Conservation (phyloP, 2,113 vertebrate species). For the Puntigrus tetrazona region DNA sequence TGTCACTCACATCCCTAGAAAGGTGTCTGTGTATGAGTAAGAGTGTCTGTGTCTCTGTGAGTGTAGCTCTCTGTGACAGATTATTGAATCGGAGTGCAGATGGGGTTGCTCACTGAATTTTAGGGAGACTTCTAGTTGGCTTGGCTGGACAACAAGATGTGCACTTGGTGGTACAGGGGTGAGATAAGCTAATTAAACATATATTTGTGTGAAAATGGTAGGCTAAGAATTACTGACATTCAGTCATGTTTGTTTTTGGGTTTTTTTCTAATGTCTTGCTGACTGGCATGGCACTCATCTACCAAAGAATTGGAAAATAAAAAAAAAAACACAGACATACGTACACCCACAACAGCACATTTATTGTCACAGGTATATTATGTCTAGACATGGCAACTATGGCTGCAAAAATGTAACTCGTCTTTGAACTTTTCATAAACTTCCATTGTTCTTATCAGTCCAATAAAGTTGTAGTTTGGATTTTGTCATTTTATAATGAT, state of each 20-base stretch:
- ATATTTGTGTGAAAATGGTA: neutral
- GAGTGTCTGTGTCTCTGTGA: slow-evolving; percentile 35
- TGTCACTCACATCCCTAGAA: slow-evolving; percentile 67
- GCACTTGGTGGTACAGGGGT: neutral
- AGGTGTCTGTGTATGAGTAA: slow-evolving; percentile 56
- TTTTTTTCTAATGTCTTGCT: neutral
- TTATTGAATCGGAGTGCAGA: slow-evolving; percentile 41
- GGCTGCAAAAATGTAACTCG: neutral
- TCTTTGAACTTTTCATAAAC: neutral
- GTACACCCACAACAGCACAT: neutral
- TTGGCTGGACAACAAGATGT: neutral
- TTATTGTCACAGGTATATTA: neutral
- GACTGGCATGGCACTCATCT: neutral
- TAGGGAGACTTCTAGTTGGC: neutral
- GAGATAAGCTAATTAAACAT: neutral
- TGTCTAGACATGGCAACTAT: neutral
- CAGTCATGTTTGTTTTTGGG: too few relatives aligned
- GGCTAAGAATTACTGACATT: neutral
- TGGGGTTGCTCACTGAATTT: slow-evolving; percentile 25
- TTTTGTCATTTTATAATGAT: neutral
- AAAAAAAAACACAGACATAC: too few relatives aligned
- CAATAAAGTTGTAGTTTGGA: neutral
- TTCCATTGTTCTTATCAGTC: neutral
- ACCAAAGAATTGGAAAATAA: too few relatives aligned
- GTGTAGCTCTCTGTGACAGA: slow-evolving; percentile 38